Conservation (phyloP, 2,888 invertebrate genomes). For the Pegoplata infirma region DNA sequence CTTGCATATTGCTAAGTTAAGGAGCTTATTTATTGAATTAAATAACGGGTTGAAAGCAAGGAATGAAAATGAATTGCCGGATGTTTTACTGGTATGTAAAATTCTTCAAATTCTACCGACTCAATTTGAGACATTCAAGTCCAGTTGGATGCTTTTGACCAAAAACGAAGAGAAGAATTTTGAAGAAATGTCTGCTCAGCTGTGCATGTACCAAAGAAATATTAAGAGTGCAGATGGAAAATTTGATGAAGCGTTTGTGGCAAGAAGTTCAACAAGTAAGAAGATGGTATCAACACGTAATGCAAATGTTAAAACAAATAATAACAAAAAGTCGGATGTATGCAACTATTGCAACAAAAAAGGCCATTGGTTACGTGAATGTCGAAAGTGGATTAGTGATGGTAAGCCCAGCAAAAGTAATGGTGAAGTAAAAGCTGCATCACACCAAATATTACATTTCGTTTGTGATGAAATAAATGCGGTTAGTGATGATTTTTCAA, state of each 20-base stretch:
- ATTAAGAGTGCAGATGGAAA: neutral
- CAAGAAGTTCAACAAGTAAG: neutral
- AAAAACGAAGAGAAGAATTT: slow-evolving; percentile 14
- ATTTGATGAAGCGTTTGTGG: neutral
- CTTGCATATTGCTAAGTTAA: slow-evolving; percentile 67
- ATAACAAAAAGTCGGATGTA: neutral
- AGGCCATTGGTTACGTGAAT: too few species aligned
- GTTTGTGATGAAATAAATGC: neutral
- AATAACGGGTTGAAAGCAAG: slow-evolving; percentile 67
- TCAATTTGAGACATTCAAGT: slow-evolving; percentile 60
- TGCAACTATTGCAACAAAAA: neutral
- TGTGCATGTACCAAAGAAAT: slow-evolving; percentile 7
- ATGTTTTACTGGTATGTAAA: slow-evolving; percentile 67
- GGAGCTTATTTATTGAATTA: slow-evolving; percentile 65
- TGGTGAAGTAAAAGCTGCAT: neutral
- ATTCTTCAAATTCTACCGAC: slow-evolving; percentile 64
- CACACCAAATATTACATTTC: neutral
- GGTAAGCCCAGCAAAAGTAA: neutral
- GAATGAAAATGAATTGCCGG: slow-evolving; percentile 64
- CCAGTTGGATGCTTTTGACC: too few species aligned
- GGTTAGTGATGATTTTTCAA: neutral
- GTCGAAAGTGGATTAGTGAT: too few species aligned
- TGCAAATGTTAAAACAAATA: too few species aligned
- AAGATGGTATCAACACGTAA: neutral
- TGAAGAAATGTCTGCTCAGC: slow-evolving; percentile 10